Base-by-base conservation (phyloP, 2,797 vertebrate species). In the Pantherophis alleghaniensis region DNA sequence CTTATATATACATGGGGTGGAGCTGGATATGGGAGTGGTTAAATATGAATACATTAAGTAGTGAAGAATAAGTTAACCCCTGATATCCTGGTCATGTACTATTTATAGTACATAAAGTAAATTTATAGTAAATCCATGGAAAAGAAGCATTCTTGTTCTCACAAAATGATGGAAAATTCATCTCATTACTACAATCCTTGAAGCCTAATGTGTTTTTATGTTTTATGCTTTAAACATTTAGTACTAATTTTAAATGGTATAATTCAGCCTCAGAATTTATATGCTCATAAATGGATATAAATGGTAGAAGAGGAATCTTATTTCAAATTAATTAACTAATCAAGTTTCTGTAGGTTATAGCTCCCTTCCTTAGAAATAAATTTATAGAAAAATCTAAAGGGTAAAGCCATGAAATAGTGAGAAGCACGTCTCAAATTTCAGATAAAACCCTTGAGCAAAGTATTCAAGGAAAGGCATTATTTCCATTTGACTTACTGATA, bases 401-500 rank as follows among this genome's bases (percentile, higher is more conserved):
- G 57, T 20, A 32, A 42, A 47, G 26, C 9, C 61, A 57, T 20
- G 61, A 69, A 69, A 88, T 74, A 42, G 53, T 32, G 87, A 37
- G n/a, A 60, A 60, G 56, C 55, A 83, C 11, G 2, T 61, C 42
- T 63, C 51, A 63, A 11, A 53, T 56, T 94, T 87, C 26, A 87
- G 86, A 53, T 55, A 87, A 56, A 53, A 87, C 47, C 42, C 51
- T 66, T 66, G 53, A 88, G 55, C 22, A 86, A n/a, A 87, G n/a
- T 32, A 57, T 20, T 47, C 90, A 83, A 59, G 22, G 57, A 47
- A 56, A 87, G 26, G 3, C 87, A 24, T 91, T 55, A 88, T 93
- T 92, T 60, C 91, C 16, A 63, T 4, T 6, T 0, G 93, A 47
- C 18, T 61, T 91, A n/a, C 87, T 42, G 94, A 91, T 63, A 94